Evolutionary conservation across 2,888 invertebrate species (phyloP), one percentile per base, ranked within the genome.

Genomic region (Cremastobaeus sp.): DNA sequence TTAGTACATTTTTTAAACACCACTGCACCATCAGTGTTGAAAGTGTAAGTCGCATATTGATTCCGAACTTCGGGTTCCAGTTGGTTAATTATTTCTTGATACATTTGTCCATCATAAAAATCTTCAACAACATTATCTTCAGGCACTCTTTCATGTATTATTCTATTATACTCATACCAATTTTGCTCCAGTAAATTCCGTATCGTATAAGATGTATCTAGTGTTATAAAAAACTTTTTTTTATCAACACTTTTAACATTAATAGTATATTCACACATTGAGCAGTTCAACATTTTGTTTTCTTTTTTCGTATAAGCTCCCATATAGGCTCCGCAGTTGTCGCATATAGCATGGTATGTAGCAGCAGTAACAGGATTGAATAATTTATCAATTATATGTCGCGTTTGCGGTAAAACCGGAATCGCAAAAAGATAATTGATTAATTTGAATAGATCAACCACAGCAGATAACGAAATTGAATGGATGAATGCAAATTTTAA

Each of bases 341-440:
- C 34, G 28, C 73, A 76, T 9, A 71, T n/a, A 9, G 76, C 73
- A 55, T 76, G 70, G 55, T 68, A 60, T 47, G 25, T 21, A 2
- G 54, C 47, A 17, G 11, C 30, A 34, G 65, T 21, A 20, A 45
- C 28, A 8, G 55, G 37, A 39, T 73, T 64, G 20, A 47, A 76
- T 8, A 76, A 28, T 65, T 73, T 28, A n/a, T 73, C 73, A 4
- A 76, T 47, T 8, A 39, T 4, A 21, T 65, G 52, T 17, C 70
- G 65, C 2, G 50, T 34, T 12, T 66, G 55, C 6, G 65, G 76
- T 6, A 60, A 39, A 1, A 73, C 45, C 1, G 39, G 12, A 0
- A 9, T 9, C 32, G 62, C 11, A 37, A 76, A 64, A 14, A 73
- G 69, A 25, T 25, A 34, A 41, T 72, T 76, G 0, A 76, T 14